Percentiles rank a stretch among this genome's conserved stretches.
phyloP scores from a whole-genome alignment of 1,140 invertebrate species.

The Magallana angulata region DNA sequence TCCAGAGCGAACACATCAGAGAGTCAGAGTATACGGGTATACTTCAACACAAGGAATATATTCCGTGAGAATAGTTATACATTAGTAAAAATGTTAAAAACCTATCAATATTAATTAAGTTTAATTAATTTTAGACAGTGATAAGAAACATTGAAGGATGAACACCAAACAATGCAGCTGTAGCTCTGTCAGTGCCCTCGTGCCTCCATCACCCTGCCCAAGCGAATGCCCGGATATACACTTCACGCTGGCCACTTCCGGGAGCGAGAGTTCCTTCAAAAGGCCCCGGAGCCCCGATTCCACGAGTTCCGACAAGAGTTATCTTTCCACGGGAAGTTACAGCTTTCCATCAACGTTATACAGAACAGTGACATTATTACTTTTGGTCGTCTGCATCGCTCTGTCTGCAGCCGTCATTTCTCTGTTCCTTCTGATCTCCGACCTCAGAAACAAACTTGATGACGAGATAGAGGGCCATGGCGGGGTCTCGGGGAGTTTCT shows the following conservation, averaged over 20 bases:
- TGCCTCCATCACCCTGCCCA: background rate
- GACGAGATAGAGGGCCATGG: background rate
- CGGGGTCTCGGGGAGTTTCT: background rate
- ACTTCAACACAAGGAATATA: background rate
- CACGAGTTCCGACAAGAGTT: slow-evolving; percentile 20
- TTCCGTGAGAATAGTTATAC: background rate
- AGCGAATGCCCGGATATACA: slow-evolving; percentile 17
- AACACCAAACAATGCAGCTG: slow-evolving; percentile 20
- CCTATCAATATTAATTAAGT: too few relatives aligned
- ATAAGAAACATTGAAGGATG: background rate
- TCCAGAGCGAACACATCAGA: background rate
- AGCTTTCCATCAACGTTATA: background rate
- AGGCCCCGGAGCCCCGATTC: background rate
- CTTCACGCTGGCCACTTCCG: slow-evolving; percentile 7
- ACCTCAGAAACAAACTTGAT: background rate
- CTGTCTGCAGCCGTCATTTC: background rate
- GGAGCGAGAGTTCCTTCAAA: slow-evolving; percentile 1
- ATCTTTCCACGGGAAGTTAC: background rate
- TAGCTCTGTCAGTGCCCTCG: background rate
- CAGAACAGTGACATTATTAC: background rate
- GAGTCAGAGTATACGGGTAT: background rate
- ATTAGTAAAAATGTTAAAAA: too few relatives aligned
- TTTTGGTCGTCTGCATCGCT: slow-evolving; percentile 18
- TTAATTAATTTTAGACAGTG: background rate
- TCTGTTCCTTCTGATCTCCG: slow-evolving; percentile 15